Base-by-base conservation (phyloP, 1,140 invertebrate species). In the Acromyrmex charruanus region DNA sequence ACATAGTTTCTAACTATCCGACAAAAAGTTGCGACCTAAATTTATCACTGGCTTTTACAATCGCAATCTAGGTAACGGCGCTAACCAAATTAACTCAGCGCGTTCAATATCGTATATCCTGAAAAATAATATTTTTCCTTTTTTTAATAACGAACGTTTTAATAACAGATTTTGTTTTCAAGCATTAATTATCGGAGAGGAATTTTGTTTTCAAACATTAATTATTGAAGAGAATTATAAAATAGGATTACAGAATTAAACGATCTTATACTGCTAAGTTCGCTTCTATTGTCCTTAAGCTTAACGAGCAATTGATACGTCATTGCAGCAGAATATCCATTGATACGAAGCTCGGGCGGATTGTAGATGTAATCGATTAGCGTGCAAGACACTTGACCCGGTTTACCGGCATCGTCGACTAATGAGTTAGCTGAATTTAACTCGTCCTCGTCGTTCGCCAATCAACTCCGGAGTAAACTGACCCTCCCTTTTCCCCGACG, bases 351-450 rank as follows among this genome's bases (percentile, higher is more conserved):
- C 55, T 75, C 72, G n/a, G 14, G 9, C 58, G 85, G 86, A 90
- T 88, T 69, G 39, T 69, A 69, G 44, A 82, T 68, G 89, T 81
- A 87, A 92, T 91, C 79, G 89, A 88, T 85, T 39, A 55, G 63
- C 61, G 65, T 61, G 61, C 79, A 51, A 66, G 72, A 88, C 68
- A 85, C 91, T 93, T 91, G 92, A 93, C 92, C 92, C 80, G 77
- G 85, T 93, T 88, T 68, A 58, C 18, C 75, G 74, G 69, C 87
- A 53, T 79, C 35, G 77, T 61, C 77, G 81, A 88, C 79, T 92
- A 92, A 93, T 91, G 92, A 92, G 80, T 91, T 80, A 71, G 77
- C 66, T 71, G 63, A 80, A 85, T 88, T 63, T 31, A 66, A 31
- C 79, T 58, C 44, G 74, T 87, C 39, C 82, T 63, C 71, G 58